Conservation (phyloP, 1,140 invertebrate genomes). For the Mya arenaria region DNA sequence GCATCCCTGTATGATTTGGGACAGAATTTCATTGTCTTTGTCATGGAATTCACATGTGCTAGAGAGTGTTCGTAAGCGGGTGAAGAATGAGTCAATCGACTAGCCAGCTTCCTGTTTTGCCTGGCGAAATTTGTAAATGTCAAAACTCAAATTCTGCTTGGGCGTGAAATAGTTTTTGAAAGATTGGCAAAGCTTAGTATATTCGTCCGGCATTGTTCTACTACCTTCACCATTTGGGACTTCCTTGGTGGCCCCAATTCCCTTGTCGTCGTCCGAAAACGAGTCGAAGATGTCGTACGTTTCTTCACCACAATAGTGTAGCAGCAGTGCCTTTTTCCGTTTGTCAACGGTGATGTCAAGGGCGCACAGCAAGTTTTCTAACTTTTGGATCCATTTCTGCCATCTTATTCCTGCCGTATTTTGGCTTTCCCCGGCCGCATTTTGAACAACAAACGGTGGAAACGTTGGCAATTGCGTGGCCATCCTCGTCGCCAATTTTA, state of each 20-base stretch:
- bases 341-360: conserved; percentile 36
- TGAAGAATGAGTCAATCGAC: neutral
- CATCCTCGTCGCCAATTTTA: no score
- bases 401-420: conserved; percentile 15
- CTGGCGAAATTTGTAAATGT: conserved; percentile 9
- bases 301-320: conserved; percentile 23
- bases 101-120: conserved; percentile 7
- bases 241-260: neutral
- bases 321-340: conserved; percentile 25
- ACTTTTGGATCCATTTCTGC: conserved; percentile 38
- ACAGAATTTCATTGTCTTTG: neutral
- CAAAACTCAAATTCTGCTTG: conserved; percentile 21
- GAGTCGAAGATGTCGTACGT: conserved; percentile 10
- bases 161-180: conserved; percentile 20
- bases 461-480: neutral
- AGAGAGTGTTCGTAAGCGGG: neutral
- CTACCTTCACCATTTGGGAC: neutral
- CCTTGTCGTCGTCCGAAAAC: neutral
- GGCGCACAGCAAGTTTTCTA: conserved; percentile 46
- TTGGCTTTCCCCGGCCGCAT: neutral
- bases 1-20: conserved; percentile 13
- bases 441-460: neutral
- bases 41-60: conserved; percentile 16
- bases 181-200: neutral
- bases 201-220: neutral